These are phyloP conservation scores for Sarcophaga subvicina DNA, from an alignment of 2,888 invertebrate genomes.

Conservation along the genomic window DNA sequence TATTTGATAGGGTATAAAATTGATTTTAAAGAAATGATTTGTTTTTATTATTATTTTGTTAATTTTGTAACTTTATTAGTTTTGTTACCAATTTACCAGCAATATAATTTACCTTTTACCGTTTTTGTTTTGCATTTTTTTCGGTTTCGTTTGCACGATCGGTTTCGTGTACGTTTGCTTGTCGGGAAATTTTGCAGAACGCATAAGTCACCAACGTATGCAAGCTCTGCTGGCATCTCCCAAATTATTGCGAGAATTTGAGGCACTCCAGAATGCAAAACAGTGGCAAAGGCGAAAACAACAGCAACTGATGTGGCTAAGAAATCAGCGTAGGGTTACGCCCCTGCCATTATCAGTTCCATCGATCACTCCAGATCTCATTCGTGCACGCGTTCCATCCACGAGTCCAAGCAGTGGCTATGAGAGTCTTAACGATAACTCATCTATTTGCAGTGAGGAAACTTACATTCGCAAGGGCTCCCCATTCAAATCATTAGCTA, in stretches of 20 bases:
- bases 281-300: constrained; percentile 62
- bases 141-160: constrained; percentile 69
- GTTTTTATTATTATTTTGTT: constrained; percentile 53
- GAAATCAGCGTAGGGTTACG: constrained; percentile 59
- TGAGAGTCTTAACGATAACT: constrained; percentile 74
- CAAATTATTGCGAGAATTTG: constrained; percentile 75
- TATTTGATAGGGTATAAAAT: constrained; percentile 70
- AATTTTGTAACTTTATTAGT: constrained; percentile 31
- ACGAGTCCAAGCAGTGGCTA: constrained; percentile 79
- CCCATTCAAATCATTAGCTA: constrained; percentile 61
- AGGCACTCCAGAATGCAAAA: constrained; percentile 69
- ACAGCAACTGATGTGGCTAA: constrained; percentile 61
- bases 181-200: constrained; percentile 78
- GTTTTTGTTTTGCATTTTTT: constrained; percentile 75
- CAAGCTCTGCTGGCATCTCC: constrained; percentile 77
- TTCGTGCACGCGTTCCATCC: constrained; percentile 61
- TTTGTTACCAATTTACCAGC: constrained; percentile 75
- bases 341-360: constrained; percentile 56
- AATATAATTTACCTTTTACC: constrained; percentile 79
- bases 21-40: constrained; percentile 55
- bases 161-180: constrained; percentile 66
- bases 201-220: constrained; percentile 79
- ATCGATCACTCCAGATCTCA: constrained; percentile 32
- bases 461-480: constrained; percentile 42
- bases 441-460: constrained; percentile 66